Evolutionary conservation across 2,113 vertebrate genomes (phyloP).

Genomic region (Probosciger aterrimus): DNA sequence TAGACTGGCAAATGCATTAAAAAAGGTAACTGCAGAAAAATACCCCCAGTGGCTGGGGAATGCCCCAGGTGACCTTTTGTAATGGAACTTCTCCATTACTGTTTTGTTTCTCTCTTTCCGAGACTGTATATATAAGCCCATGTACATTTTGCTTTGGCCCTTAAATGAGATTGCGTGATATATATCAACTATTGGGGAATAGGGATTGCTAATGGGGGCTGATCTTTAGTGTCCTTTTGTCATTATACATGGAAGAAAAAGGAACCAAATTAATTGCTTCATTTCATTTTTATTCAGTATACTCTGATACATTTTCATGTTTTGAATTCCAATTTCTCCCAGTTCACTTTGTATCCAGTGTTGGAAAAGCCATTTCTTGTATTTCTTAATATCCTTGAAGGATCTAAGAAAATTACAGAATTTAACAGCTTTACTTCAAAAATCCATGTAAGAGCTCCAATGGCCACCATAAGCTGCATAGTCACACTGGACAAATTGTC

Average conservation of each 20-base stretch:
- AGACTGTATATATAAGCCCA: neutral
- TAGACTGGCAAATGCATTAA: neutral
- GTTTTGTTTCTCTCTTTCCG: neutral
- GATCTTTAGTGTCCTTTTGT: constrained; percentile 14
- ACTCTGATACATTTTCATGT: constrained; percentile 43
- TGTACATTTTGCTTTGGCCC: neutral
- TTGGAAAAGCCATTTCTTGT: constrained; percentile 31
- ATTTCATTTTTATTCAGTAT: constrained; percentile 44
- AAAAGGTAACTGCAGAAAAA: neutral
- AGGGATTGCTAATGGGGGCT: neutral
- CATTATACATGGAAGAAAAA: neutral
- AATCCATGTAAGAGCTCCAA: constrained; percentile 34
- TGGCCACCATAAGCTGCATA: constrained; percentile 13
- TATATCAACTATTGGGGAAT: neutral
- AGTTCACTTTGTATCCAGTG: neutral
- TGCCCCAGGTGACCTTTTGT: neutral
- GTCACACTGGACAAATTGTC: constrained; percentile 38
- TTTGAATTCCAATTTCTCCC: constrained; percentile 54
- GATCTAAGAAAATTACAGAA: constrained; percentile 54
- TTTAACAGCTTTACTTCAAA: constrained; percentile 60
- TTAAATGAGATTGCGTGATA: constrained; percentile 23
- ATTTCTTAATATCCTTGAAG: constrained; percentile 48
- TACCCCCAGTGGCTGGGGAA: neutral
- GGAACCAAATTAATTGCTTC: constrained; percentile 48
- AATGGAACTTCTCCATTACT: neutral